A percentile compares a stretch with the other conserved stretches of the same genome.
Conservation (phyloP, 2,888 invertebrate genomes). For the Megalurothrips usitatus region DNA sequence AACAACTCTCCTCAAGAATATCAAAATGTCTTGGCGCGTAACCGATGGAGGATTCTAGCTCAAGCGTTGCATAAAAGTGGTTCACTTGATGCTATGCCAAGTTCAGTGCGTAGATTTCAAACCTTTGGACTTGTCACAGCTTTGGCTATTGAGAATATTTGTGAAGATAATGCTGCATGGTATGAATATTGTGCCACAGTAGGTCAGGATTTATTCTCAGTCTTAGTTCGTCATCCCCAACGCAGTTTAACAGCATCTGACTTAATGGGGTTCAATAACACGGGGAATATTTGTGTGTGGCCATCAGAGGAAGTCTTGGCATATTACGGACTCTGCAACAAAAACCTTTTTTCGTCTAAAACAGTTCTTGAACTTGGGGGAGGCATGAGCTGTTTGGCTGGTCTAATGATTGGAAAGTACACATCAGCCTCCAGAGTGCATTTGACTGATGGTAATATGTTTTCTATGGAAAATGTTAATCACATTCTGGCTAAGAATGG, state of each 20-base stretch:
- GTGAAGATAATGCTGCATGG: conserved; percentile 46
- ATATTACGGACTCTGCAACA: conserved; percentile 62
- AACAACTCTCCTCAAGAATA: conserved; percentile 1
- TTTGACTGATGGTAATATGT: conserved; percentile 73
- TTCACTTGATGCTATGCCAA: neutral
- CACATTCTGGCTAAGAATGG: conserved; percentile 62
- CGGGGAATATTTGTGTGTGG: conserved; percentile 76
- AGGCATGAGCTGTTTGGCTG: conserved; percentile 79
- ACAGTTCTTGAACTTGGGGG: conserved; percentile 74
- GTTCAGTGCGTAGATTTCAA: conserved; percentile 47
- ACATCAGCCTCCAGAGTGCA: conserved; percentile 59
- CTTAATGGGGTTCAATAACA: conserved; percentile 75
- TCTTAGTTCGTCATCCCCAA: conserved; percentile 57
- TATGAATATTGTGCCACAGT: conserved; percentile 57
- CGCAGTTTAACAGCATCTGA: conserved; percentile 63
- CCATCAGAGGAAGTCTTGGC: conserved; percentile 72
- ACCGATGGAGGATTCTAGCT: conserved; percentile 39
- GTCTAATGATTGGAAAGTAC: conserved; percentile 65
- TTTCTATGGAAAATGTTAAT: conserved; percentile 67
- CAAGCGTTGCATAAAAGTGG: conserved; percentile 34
- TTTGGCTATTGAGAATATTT: conserved; percentile 39
- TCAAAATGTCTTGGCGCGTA: conserved; percentile 34
- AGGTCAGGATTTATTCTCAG: conserved; percentile 50
- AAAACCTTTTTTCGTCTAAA: conserved; percentile 60
- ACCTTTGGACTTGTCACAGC: conserved; percentile 46